Conservation (phyloP, 1,140 invertebrate species). For the Grapholita molesta region DNA sequence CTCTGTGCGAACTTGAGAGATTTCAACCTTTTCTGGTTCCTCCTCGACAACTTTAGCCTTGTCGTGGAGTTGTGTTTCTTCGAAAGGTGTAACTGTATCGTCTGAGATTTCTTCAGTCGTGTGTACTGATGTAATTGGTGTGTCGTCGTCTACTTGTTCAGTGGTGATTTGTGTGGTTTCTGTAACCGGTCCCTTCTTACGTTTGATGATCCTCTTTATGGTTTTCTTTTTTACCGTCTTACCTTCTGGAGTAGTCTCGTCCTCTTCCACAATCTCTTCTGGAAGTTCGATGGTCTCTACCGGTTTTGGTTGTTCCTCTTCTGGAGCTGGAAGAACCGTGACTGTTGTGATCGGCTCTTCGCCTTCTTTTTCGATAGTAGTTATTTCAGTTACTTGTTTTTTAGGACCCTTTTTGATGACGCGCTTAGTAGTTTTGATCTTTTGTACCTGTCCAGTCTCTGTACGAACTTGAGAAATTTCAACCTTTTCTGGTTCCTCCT, state of each 20-base stretch:
- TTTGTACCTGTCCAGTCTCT: slow-evolving; percentile 33
- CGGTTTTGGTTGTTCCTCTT: neutral
- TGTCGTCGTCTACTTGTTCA: neutral
- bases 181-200: neutral
- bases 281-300: neutral
- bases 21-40: neutral
- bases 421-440: slow-evolving; percentile 29
- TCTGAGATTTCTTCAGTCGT: neutral
- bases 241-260: neutral
- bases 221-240: neutral
- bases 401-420: slow-evolving; percentile 45
- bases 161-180: neutral
- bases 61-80: neutral
- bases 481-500: slow-evolving; percentile 20
- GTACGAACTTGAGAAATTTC: slow-evolving; percentile 58
- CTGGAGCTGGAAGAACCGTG: slow-evolving; percentile 29
- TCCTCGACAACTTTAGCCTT: neutral
- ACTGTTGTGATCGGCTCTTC: slow-evolving; percentile 50
- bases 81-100: neutral
- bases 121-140: neutral
- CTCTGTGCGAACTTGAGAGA: neutral
- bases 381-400: slow-evolving; percentile 46
- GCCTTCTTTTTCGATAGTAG: slow-evolving; percentile 46
- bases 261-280: neutral
- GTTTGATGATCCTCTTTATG: neutral